phyloP scores from a whole-genome alignment of 2,888 invertebrate genomes.

The Rutpela maculata region DNA sequence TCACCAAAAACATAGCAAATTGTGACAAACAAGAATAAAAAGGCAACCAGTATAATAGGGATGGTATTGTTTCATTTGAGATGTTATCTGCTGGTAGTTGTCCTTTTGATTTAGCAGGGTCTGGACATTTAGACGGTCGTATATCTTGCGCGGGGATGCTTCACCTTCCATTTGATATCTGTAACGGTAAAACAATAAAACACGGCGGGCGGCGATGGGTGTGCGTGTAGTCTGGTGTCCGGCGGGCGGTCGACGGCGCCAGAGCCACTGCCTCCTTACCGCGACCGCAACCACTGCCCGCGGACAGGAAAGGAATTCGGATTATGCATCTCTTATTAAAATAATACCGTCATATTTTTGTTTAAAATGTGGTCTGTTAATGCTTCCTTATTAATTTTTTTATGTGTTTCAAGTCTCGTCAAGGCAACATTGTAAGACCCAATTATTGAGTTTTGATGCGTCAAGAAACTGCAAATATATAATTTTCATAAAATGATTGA shows the following conservation, averaged over 20 bases:
- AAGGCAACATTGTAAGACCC: background rate
- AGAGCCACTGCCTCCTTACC: conserved; percentile 31
- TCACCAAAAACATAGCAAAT: conserved; percentile 41
- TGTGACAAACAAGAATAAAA: conserved; percentile 15
- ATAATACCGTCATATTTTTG: conserved; percentile 26
- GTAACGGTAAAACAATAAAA: conserved; percentile 75
- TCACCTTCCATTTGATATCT: conserved; percentile 62
- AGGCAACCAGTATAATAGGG: background rate
- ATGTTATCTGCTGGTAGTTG: conserved; percentile 27
- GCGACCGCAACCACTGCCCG: conserved; percentile 15
- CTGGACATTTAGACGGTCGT: conserved; percentile 54
- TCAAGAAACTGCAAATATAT: too few species aligned
- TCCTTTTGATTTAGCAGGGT: conserved; percentile 52
- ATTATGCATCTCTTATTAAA: conserved; percentile 48
- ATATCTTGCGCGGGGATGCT: conserved; percentile 45
- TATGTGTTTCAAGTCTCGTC: background rate
- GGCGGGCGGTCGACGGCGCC: conserved; percentile 71
- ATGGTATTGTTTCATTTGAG: conserved; percentile 28
- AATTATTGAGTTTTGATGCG: too few species aligned
- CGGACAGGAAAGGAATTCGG: conserved; percentile 48
- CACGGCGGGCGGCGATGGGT: conserved; percentile 71
- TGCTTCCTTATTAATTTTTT: conserved; percentile 18
- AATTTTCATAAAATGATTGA: too few species aligned
- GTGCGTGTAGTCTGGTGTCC: conserved; percentile 72
- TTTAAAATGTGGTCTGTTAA: background rate